Evolutionary conservation across 2,888 invertebrate genomes (phyloP).

Genomic region (Spisula subtruncata): DNA sequence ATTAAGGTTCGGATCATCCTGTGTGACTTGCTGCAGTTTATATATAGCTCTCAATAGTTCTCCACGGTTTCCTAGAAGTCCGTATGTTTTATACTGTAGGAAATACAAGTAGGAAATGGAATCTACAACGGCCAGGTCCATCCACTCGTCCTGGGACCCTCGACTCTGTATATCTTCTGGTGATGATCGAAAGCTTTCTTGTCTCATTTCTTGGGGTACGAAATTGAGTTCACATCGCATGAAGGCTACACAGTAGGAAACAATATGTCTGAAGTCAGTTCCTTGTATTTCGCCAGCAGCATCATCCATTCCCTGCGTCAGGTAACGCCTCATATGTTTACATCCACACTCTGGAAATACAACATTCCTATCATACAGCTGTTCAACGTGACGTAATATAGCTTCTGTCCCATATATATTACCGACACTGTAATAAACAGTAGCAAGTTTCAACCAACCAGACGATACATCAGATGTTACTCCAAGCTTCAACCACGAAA

Average conservation of each 20-base stretch:
- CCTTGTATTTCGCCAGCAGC: not conserved
- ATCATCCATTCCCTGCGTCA: not conserved
- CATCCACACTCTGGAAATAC: not conserved
- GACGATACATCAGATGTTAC: constrained; percentile 16
- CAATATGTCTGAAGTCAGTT: not conserved
- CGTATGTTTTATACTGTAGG: constrained; percentile 19
- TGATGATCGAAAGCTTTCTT: constrained; percentile 13
- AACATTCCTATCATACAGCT: not conserved
- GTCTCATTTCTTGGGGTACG: constrained; percentile 4
- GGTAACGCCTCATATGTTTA: not conserved
- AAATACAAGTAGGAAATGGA: constrained; percentile 27
- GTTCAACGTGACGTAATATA: not conserved
- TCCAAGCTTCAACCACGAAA: not conserved
- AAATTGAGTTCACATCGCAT: not conserved
- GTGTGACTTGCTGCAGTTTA: not conserved
- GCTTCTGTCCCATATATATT: not conserved
- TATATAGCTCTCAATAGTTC: not conserved
- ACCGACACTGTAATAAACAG: constrained; percentile 21
- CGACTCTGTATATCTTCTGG: not conserved
- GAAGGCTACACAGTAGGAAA: not conserved
- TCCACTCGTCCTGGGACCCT: not conserved
- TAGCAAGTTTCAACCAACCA: constrained; percentile 1
- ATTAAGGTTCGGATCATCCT: not conserved
- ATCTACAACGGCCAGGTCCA: constrained; percentile 38
- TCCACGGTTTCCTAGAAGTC: not conserved